Evolutionary conservation across 2,113 vertebrate species (phyloP).

Genomic region (Carlito syrichta): DNA sequence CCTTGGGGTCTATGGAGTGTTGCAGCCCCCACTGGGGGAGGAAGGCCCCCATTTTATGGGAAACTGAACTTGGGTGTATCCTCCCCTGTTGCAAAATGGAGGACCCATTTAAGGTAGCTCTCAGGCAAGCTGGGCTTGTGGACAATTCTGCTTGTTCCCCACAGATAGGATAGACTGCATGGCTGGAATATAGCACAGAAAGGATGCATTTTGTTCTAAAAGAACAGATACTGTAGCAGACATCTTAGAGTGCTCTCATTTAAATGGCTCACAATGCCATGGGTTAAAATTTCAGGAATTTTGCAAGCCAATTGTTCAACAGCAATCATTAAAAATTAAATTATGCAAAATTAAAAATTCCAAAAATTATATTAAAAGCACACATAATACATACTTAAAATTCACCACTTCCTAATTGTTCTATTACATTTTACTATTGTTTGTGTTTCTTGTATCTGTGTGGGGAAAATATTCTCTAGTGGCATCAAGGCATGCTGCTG

Average conservation of each 20-base stretch:
- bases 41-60: neutral
- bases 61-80: neutral
- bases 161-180: neutral
- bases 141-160: neutral
- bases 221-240: neutral
- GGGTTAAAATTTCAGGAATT: slow-evolving; percentile 37
- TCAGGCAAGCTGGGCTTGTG: neutral
- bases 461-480: neutral
- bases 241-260: neutral
- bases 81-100: neutral
- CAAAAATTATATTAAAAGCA: slow-evolving; percentile 6
- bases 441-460: neutral
- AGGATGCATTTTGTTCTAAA: neutral
- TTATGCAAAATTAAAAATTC: neutral
- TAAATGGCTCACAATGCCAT: neutral
- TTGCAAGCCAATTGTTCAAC: neutral
- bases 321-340: slow-evolving; percentile 15
- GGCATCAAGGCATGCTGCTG: neutral
- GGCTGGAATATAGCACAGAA: neutral
- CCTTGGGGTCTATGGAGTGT: neutral
- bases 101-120: neutral
- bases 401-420: neutral
- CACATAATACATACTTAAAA: neutral
- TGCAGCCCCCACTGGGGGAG: neutral
- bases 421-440: neutral